Conservation (phyloP, 35 echinoderm and acorn worm species). For the Apostichopus californicus region DNA sequence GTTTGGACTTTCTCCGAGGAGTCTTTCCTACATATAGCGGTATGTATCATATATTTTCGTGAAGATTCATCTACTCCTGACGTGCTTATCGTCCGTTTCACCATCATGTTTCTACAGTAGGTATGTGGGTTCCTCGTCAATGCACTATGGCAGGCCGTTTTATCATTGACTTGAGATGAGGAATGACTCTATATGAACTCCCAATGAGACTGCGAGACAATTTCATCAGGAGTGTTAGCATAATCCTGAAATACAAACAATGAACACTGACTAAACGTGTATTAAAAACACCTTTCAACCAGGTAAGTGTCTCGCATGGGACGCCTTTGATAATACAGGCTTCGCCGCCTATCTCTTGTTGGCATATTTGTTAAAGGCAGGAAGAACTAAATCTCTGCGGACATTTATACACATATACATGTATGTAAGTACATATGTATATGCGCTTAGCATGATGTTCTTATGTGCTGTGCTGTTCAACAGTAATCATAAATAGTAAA, state of each 20-base stretch:
- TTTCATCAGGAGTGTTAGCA: constrained; percentile 47
- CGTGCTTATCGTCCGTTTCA: too few relatives aligned
- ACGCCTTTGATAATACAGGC: constrained; percentile 12
- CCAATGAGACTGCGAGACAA: not conserved
- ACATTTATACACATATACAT: not conserved
- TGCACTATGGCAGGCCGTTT: not conserved
- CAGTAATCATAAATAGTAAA: not conserved
- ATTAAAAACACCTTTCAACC: constrained; percentile 21
- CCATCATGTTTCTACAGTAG: too few relatives aligned
- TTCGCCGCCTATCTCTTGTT: not conserved
- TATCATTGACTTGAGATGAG: not conserved
- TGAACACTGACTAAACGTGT: constrained; percentile 16
- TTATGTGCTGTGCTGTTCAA: not conserved
- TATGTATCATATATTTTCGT: too few relatives aligned
- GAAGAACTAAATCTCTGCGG: not conserved
- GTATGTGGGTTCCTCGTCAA: too few relatives aligned
- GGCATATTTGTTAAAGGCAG: not conserved
- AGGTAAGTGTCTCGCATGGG: constrained; percentile 41
- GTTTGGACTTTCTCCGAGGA: too few relatives aligned
- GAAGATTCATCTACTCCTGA: too few relatives aligned
- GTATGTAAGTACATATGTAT: not conserved
- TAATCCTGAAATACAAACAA: constrained; percentile 52
- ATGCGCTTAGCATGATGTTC: not conserved
- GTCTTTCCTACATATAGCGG: too few relatives aligned
- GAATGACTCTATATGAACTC: constrained; percentile 27